Conservation (phyloP, 23 tunicate genomes). For the Pegea sp. region DNA sequence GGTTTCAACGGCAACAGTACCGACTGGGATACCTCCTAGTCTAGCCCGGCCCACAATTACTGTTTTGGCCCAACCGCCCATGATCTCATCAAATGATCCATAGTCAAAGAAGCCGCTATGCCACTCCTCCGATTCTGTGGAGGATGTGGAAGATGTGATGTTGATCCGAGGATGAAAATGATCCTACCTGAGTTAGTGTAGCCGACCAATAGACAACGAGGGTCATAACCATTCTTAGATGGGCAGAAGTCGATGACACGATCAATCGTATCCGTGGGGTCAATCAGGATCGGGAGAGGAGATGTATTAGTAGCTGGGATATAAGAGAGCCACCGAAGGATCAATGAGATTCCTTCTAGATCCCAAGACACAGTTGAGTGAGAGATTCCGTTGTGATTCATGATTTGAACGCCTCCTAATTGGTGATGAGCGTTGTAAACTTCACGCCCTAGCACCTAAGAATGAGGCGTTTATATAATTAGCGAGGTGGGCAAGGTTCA, state of each 20-base stretch:
- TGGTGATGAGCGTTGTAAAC: slow-evolving; percentile 98
- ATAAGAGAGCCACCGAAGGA: slow-evolving; percentile 80
- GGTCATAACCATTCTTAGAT: slow-evolving; percentile 42
- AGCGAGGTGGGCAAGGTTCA: not conserved
- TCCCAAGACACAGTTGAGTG: slow-evolving; percentile 92
- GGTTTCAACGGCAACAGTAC: slow-evolving; percentile 95
- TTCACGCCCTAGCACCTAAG: slow-evolving; percentile 82
- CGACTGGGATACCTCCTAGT: slow-evolving; percentile 92
- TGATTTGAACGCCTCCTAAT: slow-evolving; percentile 91
- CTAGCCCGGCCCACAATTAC: slow-evolving; percentile 91
- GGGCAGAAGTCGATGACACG: slow-evolving; percentile 51
- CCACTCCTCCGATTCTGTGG: slow-evolving; percentile 58
- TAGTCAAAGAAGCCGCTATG: slow-evolving; percentile 70
- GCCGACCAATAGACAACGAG: slow-evolving; percentile 60
- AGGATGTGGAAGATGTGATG: not conserved
- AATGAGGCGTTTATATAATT: not conserved
- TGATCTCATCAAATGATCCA: slow-evolving; percentile 80
- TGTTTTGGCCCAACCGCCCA: slow-evolving; percentile 94
- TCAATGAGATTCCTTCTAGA: slow-evolving; percentile 56
- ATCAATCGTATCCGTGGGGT: slow-evolving; percentile 46
- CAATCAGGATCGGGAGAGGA: slow-evolving; percentile 40
- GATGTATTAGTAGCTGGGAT: slow-evolving; percentile 48
- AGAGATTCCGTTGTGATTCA: slow-evolving; percentile 87
- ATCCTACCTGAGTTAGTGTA: slow-evolving; percentile 28
- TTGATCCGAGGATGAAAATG: too few species aligned